Evolutionary conservation across 2,888 invertebrate genomes (phyloP), one percentile per base, ranked within the genome.

Genomic region (Sussaba pulchella): DNA sequence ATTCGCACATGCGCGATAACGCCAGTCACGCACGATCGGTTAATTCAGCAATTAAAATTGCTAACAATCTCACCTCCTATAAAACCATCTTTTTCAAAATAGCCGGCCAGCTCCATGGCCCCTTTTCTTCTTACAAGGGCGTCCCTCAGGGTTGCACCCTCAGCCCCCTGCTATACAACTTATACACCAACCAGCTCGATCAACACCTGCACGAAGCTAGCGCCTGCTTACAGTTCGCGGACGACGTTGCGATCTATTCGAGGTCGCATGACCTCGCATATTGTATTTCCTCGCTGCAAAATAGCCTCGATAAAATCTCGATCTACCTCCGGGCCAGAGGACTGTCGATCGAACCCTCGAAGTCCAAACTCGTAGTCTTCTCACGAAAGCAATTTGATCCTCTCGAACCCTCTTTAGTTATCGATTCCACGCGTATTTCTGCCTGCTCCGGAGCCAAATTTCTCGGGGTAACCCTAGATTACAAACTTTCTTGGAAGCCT

Each of bases 141-240:
- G 43, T 43, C n/a, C 43, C 43, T 10, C 43, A 43, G n/a, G 43
- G 43, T n/a, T n/a, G 43, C 43, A 43, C n/a, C n/a, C n/a, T 43
- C 9, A 43, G 43, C n/a, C 43, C 43, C 12, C 12, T 43, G 4
- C 43, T 50, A 1, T 50, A 21, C 19, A 19, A 21, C 14, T 10
- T 50, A 6, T 50, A 19, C 21, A 72, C 61, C 6, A 72, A 63
- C 10, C 17, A 61, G 21, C 14, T 72, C 1, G 50, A 72, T 1
- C 4, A 4, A 2, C 50, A 63, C 1, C 61, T 71, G 0, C 59
- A 75, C n/a, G 19, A 36, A 0, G 2, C 8, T 1, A 59, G 71
- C 31, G 26, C 45, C 12, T 67, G 64, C 12, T 57, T 72, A 0
- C 57, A 77, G 19, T 81, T 81, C 31, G 81, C 73, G 0, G 81